phyloP scores from a whole-genome alignment of 2,113 vertebrate genomes.

The Corythoichthys intestinalis region DNA sequence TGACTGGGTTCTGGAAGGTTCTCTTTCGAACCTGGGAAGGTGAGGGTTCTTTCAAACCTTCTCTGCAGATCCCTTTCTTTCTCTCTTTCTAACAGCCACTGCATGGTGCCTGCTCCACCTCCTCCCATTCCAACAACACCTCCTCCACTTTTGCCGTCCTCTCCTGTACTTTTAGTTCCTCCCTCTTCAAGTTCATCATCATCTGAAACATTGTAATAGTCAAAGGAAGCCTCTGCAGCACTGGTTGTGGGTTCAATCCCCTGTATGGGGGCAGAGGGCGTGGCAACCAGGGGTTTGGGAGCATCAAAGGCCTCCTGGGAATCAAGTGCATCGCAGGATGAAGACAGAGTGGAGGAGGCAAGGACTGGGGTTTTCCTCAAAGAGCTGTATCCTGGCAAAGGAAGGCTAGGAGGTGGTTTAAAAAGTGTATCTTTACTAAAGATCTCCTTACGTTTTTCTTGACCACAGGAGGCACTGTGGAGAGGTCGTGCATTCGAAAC shows the following conservation, averaged over 20 bases:
- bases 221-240: conserved; percentile 85
- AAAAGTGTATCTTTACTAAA: conserved; percentile 95
- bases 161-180: conserved; percentile 75
- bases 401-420: conserved; percentile 83
- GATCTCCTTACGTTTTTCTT: conserved; percentile 92
- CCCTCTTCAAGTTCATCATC: conserved; percentile 92
- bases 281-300: conserved; percentile 74
- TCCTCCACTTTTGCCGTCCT: conserved; percentile 69
- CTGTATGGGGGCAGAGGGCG: conserved; percentile 67
- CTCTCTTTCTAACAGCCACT: conserved; percentile 93
- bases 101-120: conserved; percentile 87
- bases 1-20: conserved; percentile 78
- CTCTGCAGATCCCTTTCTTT: conserved; percentile 93
- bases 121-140: conserved; percentile 75
- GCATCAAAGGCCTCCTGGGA: conserved; percentile 85
- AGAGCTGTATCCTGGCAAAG: conserved; percentile 80
- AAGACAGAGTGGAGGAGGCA: conserved; percentile 61
- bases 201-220: conserved; percentile 97
- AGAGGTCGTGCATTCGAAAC: conserved; percentile 79
- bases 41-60: conserved; percentile 96
- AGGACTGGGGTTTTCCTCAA: conserved; percentile 83
- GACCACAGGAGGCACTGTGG: conserved; percentile 77
- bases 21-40: conserved; percentile 90
- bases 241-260: conserved; percentile 72
- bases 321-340: conserved; percentile 80